Base-by-base conservation (phyloP, 2,113 vertebrate species). In the Crotophaga sulcirostris region DNA sequence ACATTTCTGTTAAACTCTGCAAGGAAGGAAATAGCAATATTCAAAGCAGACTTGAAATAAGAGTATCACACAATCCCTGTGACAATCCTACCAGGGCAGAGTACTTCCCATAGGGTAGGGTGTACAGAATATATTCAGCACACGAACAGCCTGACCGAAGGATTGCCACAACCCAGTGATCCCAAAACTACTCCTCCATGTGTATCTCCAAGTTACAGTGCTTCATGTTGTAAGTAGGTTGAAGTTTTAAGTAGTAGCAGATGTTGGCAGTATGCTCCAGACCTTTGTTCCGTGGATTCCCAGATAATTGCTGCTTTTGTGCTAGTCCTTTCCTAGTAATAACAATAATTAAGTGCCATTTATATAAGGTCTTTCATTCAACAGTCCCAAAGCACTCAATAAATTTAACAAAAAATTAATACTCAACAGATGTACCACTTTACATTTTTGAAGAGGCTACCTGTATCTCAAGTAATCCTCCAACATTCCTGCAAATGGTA, bases 291-390 rank as follows among this genome's bases (percentile, higher is more conserved):
- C 85, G 42, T 55, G 69, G 78, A 92, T 90, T 95, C 79, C 93
- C 79, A 95, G 82, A 94, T 94, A 96, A 93, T 66, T 75, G 77
- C 79, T 93, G 72, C 90, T 88, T 90, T 93, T 87, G 49, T 90
- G 80, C 84, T 86, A 83, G 67, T 9, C 38, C 62, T 86, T 91
- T 34, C 87, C 20, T 68, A 90, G 90, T 51, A 96, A 92, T 94
- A 95, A 94, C 84, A 85, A 38, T 86, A 89, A 97, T 91, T 91
- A 93, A 95, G 63, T 78, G 58, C 14, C 73, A 47, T 92, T 96
- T 95, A 82, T 87, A 51, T 24, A 89, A 80, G 18, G 21, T 9
- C 77, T 96, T 95, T 90, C 69, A 89, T 92, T 77, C 62, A 52
- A 63, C 47, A 60, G 45, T 84, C 90, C 87, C 91, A 84, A 84